A percentile compares a stretch with the other conserved stretches of the same genome.
These are phyloP conservation scores for Ophthalmolycus amberensis DNA, from an alignment of 2,113 vertebrate species.

Conservation along the genomic window DNA sequence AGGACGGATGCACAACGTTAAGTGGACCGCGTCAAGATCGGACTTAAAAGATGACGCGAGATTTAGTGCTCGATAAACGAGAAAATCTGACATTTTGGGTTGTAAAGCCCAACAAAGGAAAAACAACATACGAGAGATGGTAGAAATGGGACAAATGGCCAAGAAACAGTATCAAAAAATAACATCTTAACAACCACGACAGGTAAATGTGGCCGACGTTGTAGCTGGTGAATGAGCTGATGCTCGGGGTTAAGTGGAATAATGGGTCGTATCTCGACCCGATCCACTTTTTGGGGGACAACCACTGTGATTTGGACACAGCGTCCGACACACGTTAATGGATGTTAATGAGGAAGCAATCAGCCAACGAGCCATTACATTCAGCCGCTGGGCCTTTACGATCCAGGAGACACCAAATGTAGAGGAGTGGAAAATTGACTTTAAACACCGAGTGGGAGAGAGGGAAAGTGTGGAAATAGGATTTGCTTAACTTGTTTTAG, in stretches of 20 bases:
- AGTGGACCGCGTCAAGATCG: not conserved
- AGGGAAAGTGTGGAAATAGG: not conserved
- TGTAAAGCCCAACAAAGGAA: not conserved
- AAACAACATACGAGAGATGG: not conserved
- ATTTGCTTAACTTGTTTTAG: not conserved
- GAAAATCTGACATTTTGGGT: not conserved
- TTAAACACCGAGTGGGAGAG: not conserved
- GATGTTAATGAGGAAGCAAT: conserved; percentile 43
- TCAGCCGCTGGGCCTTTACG: conserved; percentile 16
- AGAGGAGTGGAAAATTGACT: not conserved
- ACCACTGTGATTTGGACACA: conserved; percentile 18
- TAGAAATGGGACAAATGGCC: not conserved
- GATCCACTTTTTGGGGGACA: not conserved
- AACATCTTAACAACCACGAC: not conserved
- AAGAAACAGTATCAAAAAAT: not conserved
- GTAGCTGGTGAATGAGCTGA: not conserved
- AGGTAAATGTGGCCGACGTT: not conserved
- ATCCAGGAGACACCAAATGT: not conserved
- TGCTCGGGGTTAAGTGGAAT: not conserved
- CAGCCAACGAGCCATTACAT: conserved; percentile 19
- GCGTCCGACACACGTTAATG: conserved; percentile 30
- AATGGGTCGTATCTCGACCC: not conserved
- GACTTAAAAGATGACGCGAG: not conserved
- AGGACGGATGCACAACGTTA: not conserved
- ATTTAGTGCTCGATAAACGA: not conserved